Evolutionary conservation across 2,888 invertebrate genomes (phyloP).

Genomic region (Rapana venosa): DNA sequence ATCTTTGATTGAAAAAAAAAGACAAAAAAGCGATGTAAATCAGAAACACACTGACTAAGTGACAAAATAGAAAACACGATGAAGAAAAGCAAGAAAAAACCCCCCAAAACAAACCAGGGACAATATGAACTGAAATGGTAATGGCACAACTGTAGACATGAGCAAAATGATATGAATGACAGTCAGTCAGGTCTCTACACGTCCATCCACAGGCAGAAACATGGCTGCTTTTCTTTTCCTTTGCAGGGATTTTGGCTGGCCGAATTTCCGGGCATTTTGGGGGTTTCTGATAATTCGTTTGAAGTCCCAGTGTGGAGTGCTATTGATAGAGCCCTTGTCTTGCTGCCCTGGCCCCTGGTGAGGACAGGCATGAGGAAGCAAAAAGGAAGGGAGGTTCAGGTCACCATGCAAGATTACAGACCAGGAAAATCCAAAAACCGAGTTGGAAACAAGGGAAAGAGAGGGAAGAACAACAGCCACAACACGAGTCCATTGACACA

Average conservation of each 20-base stretch:
- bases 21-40: neutral
- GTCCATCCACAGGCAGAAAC: neutral
- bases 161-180: constrained; percentile 27
- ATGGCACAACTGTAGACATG: constrained; percentile 30
- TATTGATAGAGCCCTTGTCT: constrained; percentile 28
- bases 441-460: neutral
- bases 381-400: neutral
- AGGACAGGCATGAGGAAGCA: neutral
- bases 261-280: neutral
- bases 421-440: neutral
- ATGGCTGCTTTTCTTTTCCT: neutral
- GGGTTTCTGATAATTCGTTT: neutral
- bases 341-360: constrained; percentile 4
- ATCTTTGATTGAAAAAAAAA: neutral
- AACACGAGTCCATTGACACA: too few relatives aligned
- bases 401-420: neutral
- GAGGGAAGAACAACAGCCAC: neutral
- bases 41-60: neutral
- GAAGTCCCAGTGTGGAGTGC: neutral
- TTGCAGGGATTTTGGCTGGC: neutral
- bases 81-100: constrained; percentile 6
- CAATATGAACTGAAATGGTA: constrained; percentile 22
- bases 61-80: constrained; percentile 27
- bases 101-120: neutral
- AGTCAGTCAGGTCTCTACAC: neutral